phyloP scores from a whole-genome alignment of 1,140 invertebrate species.

The Laupala kohalensis region DNA sequence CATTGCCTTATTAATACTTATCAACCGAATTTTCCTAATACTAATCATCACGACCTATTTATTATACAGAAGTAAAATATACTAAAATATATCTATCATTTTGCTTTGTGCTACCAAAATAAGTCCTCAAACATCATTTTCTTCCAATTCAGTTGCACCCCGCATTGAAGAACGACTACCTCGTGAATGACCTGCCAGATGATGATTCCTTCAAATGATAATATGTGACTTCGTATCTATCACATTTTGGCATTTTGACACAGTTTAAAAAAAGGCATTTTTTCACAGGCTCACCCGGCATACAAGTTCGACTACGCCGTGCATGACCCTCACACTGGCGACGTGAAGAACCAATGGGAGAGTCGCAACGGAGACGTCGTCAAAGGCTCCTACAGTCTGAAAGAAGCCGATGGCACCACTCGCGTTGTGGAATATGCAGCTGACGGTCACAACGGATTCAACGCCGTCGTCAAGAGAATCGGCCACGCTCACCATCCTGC shows the following conservation, averaged over 20 bases:
- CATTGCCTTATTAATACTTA: too few relatives aligned
- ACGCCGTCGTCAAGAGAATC: constrained; percentile 13
- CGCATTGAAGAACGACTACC: neutral
- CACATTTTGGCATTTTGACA: too few relatives aligned
- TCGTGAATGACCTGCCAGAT: neutral
- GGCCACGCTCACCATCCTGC: constrained; percentile 3
- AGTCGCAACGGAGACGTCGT: constrained; percentile 15
- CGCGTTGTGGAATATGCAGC: constrained; percentile 16
- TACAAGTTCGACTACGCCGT: constrained; percentile 1
- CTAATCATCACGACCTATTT: too few relatives aligned
- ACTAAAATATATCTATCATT: too few relatives aligned
- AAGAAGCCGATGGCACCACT: constrained; percentile 20
- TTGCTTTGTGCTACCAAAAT: too few relatives aligned
- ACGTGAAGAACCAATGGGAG: neutral
- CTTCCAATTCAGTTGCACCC: neutral
- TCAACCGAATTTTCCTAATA: too few relatives aligned
- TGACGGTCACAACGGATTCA: constrained; percentile 19
- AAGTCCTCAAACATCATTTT: too few relatives aligned
- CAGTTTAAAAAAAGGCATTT: too few relatives aligned
- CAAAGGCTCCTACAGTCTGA: constrained; percentile 19
- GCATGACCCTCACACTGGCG: neutral
- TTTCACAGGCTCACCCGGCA: neutral
- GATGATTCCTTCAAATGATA: neutral
- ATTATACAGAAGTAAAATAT: too few relatives aligned
- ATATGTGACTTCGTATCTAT: neutral